Base-by-base conservation (phyloP, 2,797 vertebrate species). In the Moxostoma hubbsi region DNA sequence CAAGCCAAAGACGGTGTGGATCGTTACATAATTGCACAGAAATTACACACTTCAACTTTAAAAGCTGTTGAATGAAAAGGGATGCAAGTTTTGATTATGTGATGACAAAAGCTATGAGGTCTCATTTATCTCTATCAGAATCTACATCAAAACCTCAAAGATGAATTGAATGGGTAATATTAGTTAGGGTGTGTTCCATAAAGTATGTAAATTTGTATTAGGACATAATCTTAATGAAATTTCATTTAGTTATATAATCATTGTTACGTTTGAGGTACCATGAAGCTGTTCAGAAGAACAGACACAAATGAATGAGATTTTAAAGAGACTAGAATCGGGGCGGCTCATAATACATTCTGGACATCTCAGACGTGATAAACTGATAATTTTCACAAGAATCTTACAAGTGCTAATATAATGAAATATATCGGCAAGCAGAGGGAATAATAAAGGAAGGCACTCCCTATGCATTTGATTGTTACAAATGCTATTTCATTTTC, bases 181-280 rank as follows among this genome's bases (percentile, higher is more conserved):
- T 24, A 24, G 24, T 24, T 24, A 24, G 24, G 24, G 24, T 24
- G 24, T 24, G 24, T 24, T 24, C 24, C 24, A 24, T 36, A 36
- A 36, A 36, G 2, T 36, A 36, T 36, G 36, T 36, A 13, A 4
- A 13, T 59, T 77, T 75, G n/a, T 67, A 69, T 62, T 72, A 24
- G 66, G 43, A 75, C 67, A 49, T 18, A 77, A 77, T 71, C 64
- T 71, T 75, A 82, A 83, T 83, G 54, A 72, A 58, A 47, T 73
- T 75, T 65, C 4, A 13, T 77, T 86, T 80, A 78, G 82, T 79
- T 68, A 81, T 83, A 73, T 75, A 83, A 77, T 83, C 70, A 79
- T 70, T 46, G 66, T 74, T 73, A 75, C 46, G 61, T 65, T 68
- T 79, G 72, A 73, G 79, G 64, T 50, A 80, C 76, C 83, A 81